Base-by-base conservation (phyloP, 2,797 vertebrate species). In the Enteromius argenteus region DNA sequence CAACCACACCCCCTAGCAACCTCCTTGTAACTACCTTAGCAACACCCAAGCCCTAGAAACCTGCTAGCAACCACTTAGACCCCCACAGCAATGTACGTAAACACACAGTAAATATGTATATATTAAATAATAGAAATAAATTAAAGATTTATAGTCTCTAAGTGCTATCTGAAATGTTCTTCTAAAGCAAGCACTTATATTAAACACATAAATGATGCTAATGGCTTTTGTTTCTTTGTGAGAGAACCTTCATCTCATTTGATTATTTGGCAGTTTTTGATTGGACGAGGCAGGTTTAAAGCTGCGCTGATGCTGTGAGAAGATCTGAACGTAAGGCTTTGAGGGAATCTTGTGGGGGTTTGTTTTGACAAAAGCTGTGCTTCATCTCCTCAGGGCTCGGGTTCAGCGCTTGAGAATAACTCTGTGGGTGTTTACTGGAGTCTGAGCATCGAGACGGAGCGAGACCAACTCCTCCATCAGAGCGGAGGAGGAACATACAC, bases 381-480 rank as follows among this genome's bases (percentile, higher is more conserved):
- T 73, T 56, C 37, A 30, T 62, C 35, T 76, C 53, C 35, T 60
- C 56, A 39, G 56, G 42, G n/a, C 30, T 17, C 35, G 37, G 10
- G 3, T 51, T 8, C 68, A 49, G 6, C 5, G n/a, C 46, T n/a
- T 71, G 42, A 80, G 80, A 83, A 80, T 11, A 67, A 75, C 42
- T 37, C 23, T 35, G 78, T 74, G 53, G 60, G 67, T 51, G 74
- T 69, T 42, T 79, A 35, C 60, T 32, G 39, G 42, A 27, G 64
- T 37, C n/a, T n/a, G n/a, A n/a, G n/a, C n/a, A n/a, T n/a, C n/a
- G n/a, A n/a, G n/a, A n/a, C 76, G n/a, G 56, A 67, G 27, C 27
- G 14, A 51, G 44, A 19, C n/a, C 1, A 58, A 23, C 56, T 23
- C n/a, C 4, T 23, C 3, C 56, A 58, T 58, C 56, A 60, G 39